Conservation (phyloP, 2,113 vertebrate species). For the Panurus biarmicus region DNA sequence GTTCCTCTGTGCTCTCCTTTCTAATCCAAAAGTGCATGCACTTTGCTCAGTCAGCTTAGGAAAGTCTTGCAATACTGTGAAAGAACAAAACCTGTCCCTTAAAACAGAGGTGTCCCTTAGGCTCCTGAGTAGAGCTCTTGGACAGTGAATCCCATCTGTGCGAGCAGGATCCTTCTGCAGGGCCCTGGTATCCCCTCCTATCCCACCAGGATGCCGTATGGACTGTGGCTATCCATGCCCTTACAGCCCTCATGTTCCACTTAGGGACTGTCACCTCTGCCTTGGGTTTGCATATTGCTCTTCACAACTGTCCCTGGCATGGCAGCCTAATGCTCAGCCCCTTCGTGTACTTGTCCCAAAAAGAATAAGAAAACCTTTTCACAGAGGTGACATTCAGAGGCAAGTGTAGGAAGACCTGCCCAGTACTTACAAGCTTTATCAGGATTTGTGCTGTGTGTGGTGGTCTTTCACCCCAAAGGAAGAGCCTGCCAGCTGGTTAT, state of each 20-base stretch:
- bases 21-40: neutral
- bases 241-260: neutral
- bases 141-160: neutral
- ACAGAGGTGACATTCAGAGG: neutral
- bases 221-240: neutral
- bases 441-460: neutral
- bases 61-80: neutral
- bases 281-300: neutral
- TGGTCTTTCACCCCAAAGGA: neutral
- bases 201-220: neutral
- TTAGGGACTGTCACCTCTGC: neutral
- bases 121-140: neutral
- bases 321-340: neutral
- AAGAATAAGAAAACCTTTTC: neutral
- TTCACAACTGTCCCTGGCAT: neutral
- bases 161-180: neutral
- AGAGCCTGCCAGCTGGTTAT: neutral
- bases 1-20: neutral
- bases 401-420: neutral
- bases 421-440: neutral
- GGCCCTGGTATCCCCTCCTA: rapidly evolving
- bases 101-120: neutral
- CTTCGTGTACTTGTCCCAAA: neutral
- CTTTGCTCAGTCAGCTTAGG: neutral
- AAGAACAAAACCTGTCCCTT: neutral